These are phyloP conservation scores for Poecile atricapillus DNA, from an alignment of 2,113 vertebrate species.

Conservation along the genomic window DNA sequence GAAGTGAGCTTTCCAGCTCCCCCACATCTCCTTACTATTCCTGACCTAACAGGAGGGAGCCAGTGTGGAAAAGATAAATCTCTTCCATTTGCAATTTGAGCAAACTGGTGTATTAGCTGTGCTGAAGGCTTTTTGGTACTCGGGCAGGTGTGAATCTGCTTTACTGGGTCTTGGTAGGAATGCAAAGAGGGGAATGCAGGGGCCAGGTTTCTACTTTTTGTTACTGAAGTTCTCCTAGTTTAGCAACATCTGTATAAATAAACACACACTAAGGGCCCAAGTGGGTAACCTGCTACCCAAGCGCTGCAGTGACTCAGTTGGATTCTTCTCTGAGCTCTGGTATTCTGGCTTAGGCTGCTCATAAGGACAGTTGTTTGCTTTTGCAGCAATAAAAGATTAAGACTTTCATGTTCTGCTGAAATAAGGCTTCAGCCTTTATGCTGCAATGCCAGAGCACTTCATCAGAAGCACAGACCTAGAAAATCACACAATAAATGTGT, in stretches of 20 bases:
- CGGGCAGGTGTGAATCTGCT: not conserved
- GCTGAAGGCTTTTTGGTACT: not conserved
- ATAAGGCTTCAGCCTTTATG: not conserved
- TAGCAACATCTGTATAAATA: not conserved
- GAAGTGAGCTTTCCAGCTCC: not conserved
- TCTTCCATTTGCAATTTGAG: not conserved
- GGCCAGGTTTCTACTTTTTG: not conserved
- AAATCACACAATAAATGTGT: not conserved
- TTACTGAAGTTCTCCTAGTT: not conserved
- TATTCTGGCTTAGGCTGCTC: not conserved
- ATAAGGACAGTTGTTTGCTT: not conserved
- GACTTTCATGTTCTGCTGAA: not conserved
- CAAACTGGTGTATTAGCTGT: not conserved
- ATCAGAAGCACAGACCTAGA: not conserved
- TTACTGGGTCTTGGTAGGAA: not conserved
- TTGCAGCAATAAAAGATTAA: not conserved
- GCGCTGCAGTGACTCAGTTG: not conserved
- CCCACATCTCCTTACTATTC: not conserved
- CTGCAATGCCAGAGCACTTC: not conserved
- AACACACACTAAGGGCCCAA: not conserved
- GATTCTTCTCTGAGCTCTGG: not conserved
- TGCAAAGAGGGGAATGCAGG: not conserved
- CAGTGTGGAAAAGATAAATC: not conserved
- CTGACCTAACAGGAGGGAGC: not conserved
- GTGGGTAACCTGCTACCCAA: not conserved